Conservation (phyloP, 2,888 invertebrate genomes). For the Ophonus ardosiacus region DNA sequence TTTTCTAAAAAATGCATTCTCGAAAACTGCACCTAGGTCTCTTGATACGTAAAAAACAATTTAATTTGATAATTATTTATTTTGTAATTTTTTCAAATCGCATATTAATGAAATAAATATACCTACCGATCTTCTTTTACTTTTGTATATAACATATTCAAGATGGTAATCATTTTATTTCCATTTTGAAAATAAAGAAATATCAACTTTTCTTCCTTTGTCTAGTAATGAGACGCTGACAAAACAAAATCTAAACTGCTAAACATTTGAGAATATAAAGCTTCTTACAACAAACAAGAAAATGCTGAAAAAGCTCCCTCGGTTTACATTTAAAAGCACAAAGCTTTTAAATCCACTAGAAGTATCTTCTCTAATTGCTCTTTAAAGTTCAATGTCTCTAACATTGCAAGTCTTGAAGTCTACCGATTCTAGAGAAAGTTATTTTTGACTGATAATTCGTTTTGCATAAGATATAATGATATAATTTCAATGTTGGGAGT, state of each 20-base stretch:
- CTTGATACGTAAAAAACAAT: no score
- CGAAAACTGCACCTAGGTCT: no score
- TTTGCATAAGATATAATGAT: constrained; percentile 60
- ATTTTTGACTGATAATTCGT: constrained; percentile 50
- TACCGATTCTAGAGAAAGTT: constrained; percentile 43
- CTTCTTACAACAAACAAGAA: not conserved
- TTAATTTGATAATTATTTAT: no score
- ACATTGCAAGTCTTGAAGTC: not conserved
- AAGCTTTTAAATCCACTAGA: not conserved
- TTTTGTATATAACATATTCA: no score
- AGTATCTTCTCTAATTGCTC: constrained; percentile 5
- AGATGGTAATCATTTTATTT: no score
- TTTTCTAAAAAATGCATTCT: no score
- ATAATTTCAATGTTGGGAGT: constrained; percentile 57
- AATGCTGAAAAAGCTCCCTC: not conserved
- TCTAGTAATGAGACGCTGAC: not conserved
- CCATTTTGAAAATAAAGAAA: not conserved
- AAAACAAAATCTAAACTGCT: not conserved
- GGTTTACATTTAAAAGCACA: not conserved
- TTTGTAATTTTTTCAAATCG: no score
- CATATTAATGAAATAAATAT: no score
- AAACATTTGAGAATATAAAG: not conserved
- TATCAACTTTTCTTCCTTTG: not conserved
- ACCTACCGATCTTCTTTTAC: no score
- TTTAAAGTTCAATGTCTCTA: constrained; percentile 36